Conservation (phyloP, 2,888 invertebrate genomes). For the Lumbricus terrestris region DNA sequence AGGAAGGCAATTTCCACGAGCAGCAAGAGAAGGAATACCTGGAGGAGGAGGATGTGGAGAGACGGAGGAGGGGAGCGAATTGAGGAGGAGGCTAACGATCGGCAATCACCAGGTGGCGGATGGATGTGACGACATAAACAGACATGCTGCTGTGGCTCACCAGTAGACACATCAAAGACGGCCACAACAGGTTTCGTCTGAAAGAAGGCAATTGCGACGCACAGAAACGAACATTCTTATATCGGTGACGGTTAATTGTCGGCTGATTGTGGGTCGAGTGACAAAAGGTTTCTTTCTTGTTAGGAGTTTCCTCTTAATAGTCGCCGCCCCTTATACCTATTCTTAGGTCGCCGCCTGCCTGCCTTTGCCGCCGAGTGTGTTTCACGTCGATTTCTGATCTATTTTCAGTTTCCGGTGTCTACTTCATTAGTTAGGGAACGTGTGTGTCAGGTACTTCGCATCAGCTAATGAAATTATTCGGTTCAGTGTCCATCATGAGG, state of each 20-base stretch:
- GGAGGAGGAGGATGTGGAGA: not conserved
- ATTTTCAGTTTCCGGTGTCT: not conserved
- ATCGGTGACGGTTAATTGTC: not conserved
- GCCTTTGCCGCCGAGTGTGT: no score
- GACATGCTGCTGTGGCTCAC: not conserved
- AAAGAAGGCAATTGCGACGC: not conserved
- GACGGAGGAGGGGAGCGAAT: not conserved
- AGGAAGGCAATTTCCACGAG: no score
- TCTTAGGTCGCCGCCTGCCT: no score
- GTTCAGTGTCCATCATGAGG: not conserved
- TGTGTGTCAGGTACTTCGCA: not conserved
- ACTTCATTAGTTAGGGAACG: not conserved
- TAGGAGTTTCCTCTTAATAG: not conserved
- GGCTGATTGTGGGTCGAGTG: not conserved
- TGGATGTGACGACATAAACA: slow-evolving; percentile 3
- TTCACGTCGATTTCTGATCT: not conserved
- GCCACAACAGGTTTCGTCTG: not conserved
- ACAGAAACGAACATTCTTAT: no score
- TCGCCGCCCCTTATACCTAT: not conserved
- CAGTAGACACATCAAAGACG: not conserved
- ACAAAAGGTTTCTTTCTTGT: not conserved
- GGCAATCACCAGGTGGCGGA: not conserved
- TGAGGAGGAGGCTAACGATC: not conserved
- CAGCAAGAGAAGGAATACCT: no score
- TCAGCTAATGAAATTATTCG: not conserved